phyloP scores from a whole-genome alignment of 2,113 vertebrate species.

The Nothocercus nigrocapillus region DNA sequence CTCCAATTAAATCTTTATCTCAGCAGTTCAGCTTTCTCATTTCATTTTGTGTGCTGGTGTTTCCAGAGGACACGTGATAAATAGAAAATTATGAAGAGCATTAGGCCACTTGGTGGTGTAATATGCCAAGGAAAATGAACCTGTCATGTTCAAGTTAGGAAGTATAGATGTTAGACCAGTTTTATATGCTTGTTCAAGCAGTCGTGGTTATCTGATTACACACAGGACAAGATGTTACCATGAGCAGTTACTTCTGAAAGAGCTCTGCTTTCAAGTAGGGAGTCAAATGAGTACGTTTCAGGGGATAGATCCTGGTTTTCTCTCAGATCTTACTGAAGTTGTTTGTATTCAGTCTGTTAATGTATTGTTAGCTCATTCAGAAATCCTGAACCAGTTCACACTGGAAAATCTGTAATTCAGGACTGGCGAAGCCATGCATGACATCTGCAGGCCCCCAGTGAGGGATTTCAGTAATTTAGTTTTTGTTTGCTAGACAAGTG shows the following conservation, averaged over 20 bases:
- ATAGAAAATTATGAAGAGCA: neutral
- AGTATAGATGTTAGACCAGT: neutral
- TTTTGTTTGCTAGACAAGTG: neutral
- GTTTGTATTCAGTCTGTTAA: neutral
- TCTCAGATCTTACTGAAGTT: neutral
- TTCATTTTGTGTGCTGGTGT: neutral
- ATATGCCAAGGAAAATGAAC: conserved; percentile 69
- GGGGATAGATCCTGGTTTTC: neutral
- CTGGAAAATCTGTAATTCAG: neutral
- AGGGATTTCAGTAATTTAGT: neutral
- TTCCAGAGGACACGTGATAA: neutral
- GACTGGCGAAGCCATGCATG: neutral
- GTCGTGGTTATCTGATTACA: conserved; percentile 2
- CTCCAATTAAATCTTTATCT: neutral
- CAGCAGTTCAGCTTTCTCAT: neutral
- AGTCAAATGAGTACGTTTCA: neutral
- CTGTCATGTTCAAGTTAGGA: neutral
- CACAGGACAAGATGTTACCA: neutral
- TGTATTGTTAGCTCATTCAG: neutral
- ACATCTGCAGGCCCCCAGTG: accelerated
- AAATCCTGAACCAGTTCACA: neutral
- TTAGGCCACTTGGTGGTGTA: conserved; percentile 77
- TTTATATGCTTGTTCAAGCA: neutral
- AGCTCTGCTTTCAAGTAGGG: neutral
- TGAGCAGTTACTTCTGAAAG: neutral